phyloP scores from a whole-genome alignment of 2,797 vertebrate genomes.

The Anas georgica region DNA sequence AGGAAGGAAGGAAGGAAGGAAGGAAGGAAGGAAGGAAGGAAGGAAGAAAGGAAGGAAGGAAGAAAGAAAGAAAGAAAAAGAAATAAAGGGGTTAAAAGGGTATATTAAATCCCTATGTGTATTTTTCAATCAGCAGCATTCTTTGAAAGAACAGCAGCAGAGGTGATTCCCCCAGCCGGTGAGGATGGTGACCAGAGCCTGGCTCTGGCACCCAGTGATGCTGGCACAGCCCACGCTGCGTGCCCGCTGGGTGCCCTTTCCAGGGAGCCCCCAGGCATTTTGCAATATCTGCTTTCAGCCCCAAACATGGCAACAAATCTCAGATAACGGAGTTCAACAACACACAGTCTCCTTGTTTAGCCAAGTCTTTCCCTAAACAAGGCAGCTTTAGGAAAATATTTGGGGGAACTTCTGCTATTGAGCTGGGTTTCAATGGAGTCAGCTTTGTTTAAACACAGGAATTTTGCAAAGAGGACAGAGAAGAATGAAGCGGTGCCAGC shows the following conservation, averaged over 20 bases:
- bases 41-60: too few relatives aligned
- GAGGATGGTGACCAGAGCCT: background rate
- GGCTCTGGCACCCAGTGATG: background rate
- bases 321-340: conserved; percentile 1
- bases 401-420: background rate
- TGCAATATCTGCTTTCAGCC: background rate
- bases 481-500: background rate
- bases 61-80: background rate
- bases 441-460: background rate
- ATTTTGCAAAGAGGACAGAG: conserved; percentile 48
- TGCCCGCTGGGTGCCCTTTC: background rate
- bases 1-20: too few relatives aligned
- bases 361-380: conserved; percentile 1
- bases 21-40: too few relatives aligned
- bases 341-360: conserved; percentile 20
- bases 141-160: background rate
- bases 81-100: background rate
- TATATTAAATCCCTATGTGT: background rate
- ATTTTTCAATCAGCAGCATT: background rate
- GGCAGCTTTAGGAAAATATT: conserved; percentile 3
- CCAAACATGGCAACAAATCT: conserved; percentile 27
- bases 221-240: background rate
- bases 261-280: background rate
- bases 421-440: background rate
- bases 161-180: background rate